Evolutionary conservation across 2,113 vertebrate genomes (phyloP).

Genomic region (Pholis gunnellus): DNA sequence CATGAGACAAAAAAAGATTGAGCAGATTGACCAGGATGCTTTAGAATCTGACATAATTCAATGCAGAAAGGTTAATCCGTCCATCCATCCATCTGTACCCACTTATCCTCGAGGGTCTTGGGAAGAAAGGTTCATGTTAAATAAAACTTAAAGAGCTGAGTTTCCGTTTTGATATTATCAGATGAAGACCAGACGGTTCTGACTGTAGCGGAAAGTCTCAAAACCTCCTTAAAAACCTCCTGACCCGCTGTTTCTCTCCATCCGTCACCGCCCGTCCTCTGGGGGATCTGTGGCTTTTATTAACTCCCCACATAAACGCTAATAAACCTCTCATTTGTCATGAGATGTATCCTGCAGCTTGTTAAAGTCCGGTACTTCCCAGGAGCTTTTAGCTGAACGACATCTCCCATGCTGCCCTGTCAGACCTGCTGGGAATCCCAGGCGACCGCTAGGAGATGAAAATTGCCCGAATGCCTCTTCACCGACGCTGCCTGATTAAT

Average conservation of each 20-base stretch:
- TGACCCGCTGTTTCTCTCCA: not conserved
- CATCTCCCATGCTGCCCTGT: conserved; percentile 2
- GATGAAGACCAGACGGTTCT: not conserved
- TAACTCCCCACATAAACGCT: not conserved
- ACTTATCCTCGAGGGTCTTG: not conserved
- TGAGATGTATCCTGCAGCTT: conserved; percentile 13
- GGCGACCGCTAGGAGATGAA: not conserved
- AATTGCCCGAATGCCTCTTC: conserved; percentile 15
- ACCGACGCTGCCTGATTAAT: conserved; percentile 4
- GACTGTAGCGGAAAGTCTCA: not conserved
- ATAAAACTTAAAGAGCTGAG: not conserved
- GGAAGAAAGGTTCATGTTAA: not conserved
- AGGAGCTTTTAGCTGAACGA: conserved; percentile 16
- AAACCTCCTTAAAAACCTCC: not conserved
- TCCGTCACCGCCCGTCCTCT: conserved; percentile 8
- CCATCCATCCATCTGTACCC: not conserved
- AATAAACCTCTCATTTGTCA: conserved; percentile 42
- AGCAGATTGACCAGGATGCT: not conserved
- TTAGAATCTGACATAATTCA: not conserved
- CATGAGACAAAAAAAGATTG: not conserved
- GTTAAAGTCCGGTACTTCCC: conserved; percentile 42
- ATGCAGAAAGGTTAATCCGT: not conserved
- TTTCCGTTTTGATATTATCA: not conserved
- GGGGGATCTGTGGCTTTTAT: conserved; percentile 26
- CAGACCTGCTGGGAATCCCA: conserved; percentile 5